Conservation (phyloP, 2,888 invertebrate species). For the Aelia acuminata region DNA sequence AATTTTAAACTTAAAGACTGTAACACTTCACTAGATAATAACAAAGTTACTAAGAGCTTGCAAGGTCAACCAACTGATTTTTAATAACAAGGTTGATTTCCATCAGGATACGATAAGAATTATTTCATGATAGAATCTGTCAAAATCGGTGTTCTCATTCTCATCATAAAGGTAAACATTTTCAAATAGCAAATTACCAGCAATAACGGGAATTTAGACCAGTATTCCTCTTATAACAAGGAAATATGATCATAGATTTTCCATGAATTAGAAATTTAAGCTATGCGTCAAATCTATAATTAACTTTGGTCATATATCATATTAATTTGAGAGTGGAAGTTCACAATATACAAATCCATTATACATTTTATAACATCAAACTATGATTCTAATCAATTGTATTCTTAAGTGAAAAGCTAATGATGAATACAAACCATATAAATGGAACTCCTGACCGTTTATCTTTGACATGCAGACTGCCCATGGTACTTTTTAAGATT, state of each 20-base stretch:
- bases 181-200: too few species aligned
- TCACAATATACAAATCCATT: neutral
- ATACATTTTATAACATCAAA: too few species aligned
- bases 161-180: neutral
- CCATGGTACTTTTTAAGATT: too few species aligned
- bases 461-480: too few species aligned
- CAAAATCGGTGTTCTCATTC: neutral
- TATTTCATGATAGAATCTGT: neutral
- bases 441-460: neutral
- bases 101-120: neutral
- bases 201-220: neutral
- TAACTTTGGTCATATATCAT: neutral
- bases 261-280: neutral
- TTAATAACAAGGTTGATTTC: neutral
- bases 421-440: neutral
- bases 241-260: neutral
- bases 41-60: neutral
- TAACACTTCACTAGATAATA: neutral
- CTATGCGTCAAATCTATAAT: neutral
- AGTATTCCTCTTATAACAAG: neutral
- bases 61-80: neutral
- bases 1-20: neutral
- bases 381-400: neutral
- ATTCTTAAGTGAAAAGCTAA: neutral
- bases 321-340: neutral